A percentile compares a stretch with the other conserved stretches of the same genome.
Evolutionary conservation across 1,140 invertebrate species (phyloP).

Genomic region (Drosophila athabasca): DNA sequence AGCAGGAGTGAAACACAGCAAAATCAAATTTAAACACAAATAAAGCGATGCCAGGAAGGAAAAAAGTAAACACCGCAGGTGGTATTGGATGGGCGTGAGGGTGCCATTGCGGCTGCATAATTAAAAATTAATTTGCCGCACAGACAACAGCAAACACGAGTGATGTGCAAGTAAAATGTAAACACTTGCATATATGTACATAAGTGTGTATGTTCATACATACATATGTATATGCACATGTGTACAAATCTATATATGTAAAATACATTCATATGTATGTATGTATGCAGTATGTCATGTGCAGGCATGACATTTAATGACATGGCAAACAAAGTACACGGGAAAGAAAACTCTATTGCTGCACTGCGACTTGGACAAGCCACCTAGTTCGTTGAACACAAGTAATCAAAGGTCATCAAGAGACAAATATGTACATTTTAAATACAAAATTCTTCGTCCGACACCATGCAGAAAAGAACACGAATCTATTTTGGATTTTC

Average conservation of each 20-base stretch:
- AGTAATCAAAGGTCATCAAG: conserved; percentile 25
- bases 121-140: conserved; percentile 75
- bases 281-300: conserved; percentile 4
- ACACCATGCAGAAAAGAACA: conserved; percentile 3
- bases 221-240: neutral
- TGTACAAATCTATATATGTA: neutral
- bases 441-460: neutral
- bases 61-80: conserved; percentile 71
- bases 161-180: conserved; percentile 21
- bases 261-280: neutral
- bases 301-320: conserved; percentile 28
- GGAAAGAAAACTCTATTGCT: too few species aligned
- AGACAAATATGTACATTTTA: conserved; percentile 3
- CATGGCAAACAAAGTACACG: conserved; percentile 12
- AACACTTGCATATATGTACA: conserved; percentile 23
- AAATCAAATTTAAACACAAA: conserved; percentile 38
- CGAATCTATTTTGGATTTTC: conserved; percentile 38
- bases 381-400: conserved; percentile 4
- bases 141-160: conserved; percentile 21
- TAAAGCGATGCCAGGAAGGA: conserved; percentile 62
- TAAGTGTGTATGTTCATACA: too few species aligned
- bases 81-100: conserved; percentile 9
- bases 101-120: conserved; percentile 46
- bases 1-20: conserved; percentile 13
- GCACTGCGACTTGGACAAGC: too few species aligned